These are phyloP conservation scores for Enteromius mattozi DNA, from an alignment of 2,797 vertebrate species.

Conservation along the genomic window DNA sequence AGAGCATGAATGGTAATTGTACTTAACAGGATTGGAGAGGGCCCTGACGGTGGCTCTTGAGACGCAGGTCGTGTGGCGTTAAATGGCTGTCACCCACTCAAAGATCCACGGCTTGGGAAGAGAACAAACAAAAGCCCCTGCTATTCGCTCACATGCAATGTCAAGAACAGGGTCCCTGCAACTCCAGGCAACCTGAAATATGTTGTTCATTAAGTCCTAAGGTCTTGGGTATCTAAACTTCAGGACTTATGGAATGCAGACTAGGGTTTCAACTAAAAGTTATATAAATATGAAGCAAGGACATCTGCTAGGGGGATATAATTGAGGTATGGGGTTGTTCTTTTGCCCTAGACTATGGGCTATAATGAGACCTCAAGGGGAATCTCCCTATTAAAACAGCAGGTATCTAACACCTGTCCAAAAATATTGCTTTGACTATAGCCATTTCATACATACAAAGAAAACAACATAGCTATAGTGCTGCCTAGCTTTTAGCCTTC, in stretches of 20 bases:
- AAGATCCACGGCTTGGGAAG: constrained; percentile 76
- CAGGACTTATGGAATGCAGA: constrained; percentile 8
- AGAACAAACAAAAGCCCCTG: constrained; percentile 65
- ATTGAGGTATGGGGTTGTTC: constrained; percentile 33
- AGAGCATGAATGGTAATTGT: constrained; percentile 80
- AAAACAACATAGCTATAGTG: background rate
- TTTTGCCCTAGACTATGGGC: constrained; percentile 64
- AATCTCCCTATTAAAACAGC: constrained; percentile 75
- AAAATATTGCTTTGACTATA: constrained; percentile 24
- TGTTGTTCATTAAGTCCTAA: constrained; percentile 19
- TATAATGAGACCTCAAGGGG: constrained; percentile 88
- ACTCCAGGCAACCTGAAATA: constrained; percentile 17
- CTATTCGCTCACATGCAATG: constrained; percentile 41
- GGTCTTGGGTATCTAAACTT: constrained; percentile 2
- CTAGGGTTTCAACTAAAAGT: background rate
- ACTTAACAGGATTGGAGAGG: constrained; percentile 81
- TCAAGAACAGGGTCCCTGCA: constrained; percentile 29
- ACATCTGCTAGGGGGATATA: constrained; percentile 17
- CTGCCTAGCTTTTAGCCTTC: background rate
- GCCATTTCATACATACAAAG: constrained; percentile 2
- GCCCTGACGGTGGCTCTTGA: constrained; percentile 75
- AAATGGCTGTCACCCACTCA: constrained; percentile 82
- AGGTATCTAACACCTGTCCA: constrained; percentile 68
- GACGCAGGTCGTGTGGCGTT: constrained; percentile 82
- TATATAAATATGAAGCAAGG: constrained; percentile 6